Conservation (phyloP, 2,113 vertebrate species). For the Lophochroa leadbeateri region DNA sequence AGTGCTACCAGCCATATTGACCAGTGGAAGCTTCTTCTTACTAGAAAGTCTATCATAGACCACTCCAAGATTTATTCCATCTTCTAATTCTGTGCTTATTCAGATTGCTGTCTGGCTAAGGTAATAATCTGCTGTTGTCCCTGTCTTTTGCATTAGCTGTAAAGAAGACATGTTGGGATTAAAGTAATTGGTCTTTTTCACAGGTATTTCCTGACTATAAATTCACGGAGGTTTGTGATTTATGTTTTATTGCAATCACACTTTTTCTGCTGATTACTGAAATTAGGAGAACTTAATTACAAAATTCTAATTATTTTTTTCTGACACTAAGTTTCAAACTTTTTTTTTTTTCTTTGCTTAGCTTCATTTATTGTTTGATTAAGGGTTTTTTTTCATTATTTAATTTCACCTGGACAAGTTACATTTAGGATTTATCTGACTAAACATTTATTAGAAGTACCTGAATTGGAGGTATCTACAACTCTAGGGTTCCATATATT, state of each 20-base stretch:
- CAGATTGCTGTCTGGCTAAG: neutral
- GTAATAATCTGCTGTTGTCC: neutral
- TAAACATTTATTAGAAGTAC: neutral
- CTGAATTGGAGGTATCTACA: neutral
- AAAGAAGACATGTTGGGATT: neutral
- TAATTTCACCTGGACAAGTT: neutral
- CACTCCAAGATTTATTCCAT: neutral
- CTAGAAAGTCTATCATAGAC: rapidly evolving
- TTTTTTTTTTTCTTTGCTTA: neutral
- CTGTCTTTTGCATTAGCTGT: neutral
- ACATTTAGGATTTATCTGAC: neutral
- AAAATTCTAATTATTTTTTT: neutral
- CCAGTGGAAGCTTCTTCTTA: neutral
- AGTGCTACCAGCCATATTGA: neutral
- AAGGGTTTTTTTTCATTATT: neutral
- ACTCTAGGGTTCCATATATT: neutral
- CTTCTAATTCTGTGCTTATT: neutral
- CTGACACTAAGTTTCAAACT: neutral
- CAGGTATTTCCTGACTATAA: neutral
- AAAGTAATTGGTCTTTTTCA: neutral
- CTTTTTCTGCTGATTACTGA: rapidly evolving
- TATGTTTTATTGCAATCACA: neutral
- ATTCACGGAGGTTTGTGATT: too few relatives aligned
- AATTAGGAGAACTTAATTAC: neutral
- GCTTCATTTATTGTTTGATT: rapidly evolving